Evolutionary conservation across 2,797 vertebrate genomes (phyloP), one percentile per base, ranked within the genome.

Genomic region (Morelia viridis): DNA sequence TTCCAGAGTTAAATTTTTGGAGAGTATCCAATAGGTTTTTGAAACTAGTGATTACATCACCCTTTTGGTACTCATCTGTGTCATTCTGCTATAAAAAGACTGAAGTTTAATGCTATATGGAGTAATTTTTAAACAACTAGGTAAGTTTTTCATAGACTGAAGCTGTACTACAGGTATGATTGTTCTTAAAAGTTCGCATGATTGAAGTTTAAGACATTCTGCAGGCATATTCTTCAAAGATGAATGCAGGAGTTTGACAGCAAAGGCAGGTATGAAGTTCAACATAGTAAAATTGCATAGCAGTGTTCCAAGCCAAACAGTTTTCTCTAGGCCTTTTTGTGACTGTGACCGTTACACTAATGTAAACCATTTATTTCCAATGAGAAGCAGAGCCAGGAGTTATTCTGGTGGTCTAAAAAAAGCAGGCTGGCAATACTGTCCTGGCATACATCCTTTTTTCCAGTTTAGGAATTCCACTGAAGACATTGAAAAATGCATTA

Each of bases 1-100:
- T 96, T 92, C 90, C 62, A 3, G 92, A 95, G 91, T 94, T 92
- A 96, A 95, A 96, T 90, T 90, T 91, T 87, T 50, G 35, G 9
- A 85, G 65, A 94, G 94, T 89, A 86, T 61, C 90, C 91, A 61
- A 60, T 64, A 60, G 24, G 92, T 94, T 96, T 92, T 90, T 94
- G 17, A 88, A 64, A 95, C 68, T 85, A 94, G 93, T 58, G 92
- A 60, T 93, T 94, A 22, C 87, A 94, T 95, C 92, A 86, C 35
- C 12, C 71, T 92, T 93, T 68, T 92, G 92, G 89, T 64, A 93
- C 88, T 28, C 53, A 93, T 86, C 87, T 31, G 5, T 95, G 94
- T 93, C 71, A 93, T 65, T 28, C 84, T 31, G 46, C 90, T 96
- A 91, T 94, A 94, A 90, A 96, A 86, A 84, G 84, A 90, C 2